These are phyloP conservation scores for Hepsetus odoe DNA, from an alignment of 2,113 vertebrate genomes.

Conservation along the genomic window DNA sequence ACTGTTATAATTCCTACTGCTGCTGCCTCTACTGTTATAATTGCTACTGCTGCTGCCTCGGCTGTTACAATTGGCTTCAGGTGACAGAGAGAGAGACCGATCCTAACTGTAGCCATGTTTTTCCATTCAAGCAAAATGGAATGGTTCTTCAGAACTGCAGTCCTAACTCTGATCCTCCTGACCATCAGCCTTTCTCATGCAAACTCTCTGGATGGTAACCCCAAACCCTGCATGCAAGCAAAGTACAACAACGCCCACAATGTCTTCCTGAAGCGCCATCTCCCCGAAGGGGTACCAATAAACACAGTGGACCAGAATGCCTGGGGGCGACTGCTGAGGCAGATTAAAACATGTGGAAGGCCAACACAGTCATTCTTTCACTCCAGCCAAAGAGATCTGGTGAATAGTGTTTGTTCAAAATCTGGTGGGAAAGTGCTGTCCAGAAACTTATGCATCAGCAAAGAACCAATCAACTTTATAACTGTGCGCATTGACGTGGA, in stretches of 20 bases:
- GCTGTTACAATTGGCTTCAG: not conserved
- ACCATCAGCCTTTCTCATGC: constrained; percentile 33
- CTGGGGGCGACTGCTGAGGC: constrained; percentile 66
- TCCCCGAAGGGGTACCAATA: constrained; percentile 56
- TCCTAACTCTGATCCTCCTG: constrained; percentile 19
- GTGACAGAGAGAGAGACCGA: not conserved
- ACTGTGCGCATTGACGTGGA: constrained; percentile 65
- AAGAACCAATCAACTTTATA: constrained; percentile 65
- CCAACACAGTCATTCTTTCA: constrained; percentile 78
- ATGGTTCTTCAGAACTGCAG: constrained; percentile 30
- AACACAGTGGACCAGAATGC: constrained; percentile 46
- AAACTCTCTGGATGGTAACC: constrained; percentile 54
- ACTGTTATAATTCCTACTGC: not conserved
- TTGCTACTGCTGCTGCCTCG: not conserved
- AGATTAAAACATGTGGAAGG: constrained; percentile 61
- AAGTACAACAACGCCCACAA: constrained; percentile 63
- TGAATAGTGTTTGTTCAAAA: constrained; percentile 67
- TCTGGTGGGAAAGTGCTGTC: constrained; percentile 62
- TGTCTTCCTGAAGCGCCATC: constrained; percentile 68
- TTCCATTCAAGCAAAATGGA: constrained; percentile 1
- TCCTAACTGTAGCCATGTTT: not conserved
- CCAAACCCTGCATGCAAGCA: constrained; percentile 67
- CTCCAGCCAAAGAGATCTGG: constrained; percentile 54
- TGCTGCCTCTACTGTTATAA: not conserved
- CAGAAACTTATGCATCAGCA: constrained; percentile 76